phyloP scores from a whole-genome alignment of 2,797 vertebrate species.

The Leptodactylus fallax region DNA sequence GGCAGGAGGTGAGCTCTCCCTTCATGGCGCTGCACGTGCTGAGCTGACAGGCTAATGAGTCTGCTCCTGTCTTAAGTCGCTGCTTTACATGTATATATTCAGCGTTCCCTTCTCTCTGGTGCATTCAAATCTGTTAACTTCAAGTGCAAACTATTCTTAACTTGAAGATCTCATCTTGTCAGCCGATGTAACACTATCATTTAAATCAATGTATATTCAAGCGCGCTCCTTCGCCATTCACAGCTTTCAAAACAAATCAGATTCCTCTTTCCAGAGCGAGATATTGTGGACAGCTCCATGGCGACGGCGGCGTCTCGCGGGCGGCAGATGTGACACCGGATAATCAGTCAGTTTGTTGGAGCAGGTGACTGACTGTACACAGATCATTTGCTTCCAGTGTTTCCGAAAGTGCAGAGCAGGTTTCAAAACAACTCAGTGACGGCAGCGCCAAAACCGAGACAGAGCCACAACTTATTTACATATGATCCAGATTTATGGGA shows the following conservation, averaged over 20 bases:
- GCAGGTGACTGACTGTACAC: slow-evolving; percentile 37
- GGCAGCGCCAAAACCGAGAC: background rate
- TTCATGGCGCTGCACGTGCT: background rate
- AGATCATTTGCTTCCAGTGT: background rate
- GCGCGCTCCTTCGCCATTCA: slow-evolving; percentile 40
- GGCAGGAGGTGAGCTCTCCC: background rate
- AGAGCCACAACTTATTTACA: background rate
- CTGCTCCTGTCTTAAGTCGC: slow-evolving; percentile 4
- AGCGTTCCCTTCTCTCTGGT: background rate
- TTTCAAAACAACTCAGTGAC: background rate
- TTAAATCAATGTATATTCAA: slow-evolving; percentile 64
- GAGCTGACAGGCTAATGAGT: slow-evolving; percentile 52
- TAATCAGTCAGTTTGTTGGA: slow-evolving; percentile 52
- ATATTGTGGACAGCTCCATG: background rate
- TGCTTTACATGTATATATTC: slow-evolving; percentile 47
- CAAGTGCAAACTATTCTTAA: slow-evolving; percentile 54
- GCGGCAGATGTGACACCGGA: slow-evolving; percentile 48
- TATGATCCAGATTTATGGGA: background rate
- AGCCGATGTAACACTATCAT: slow-evolving; percentile 31
- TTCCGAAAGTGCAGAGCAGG: background rate
- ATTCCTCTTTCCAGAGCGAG: slow-evolving; percentile 22
- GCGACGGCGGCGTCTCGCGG: background rate
- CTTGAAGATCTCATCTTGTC: slow-evolving; percentile 21
- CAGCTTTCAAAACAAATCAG: slow-evolving; percentile 58
- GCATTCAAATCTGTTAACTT: slow-evolving; percentile 35